Evolutionary conservation across 1,140 invertebrate genomes (phyloP), one percentile per base, ranked within the genome.

Genomic region (Hylyphantes graminicola): DNA sequence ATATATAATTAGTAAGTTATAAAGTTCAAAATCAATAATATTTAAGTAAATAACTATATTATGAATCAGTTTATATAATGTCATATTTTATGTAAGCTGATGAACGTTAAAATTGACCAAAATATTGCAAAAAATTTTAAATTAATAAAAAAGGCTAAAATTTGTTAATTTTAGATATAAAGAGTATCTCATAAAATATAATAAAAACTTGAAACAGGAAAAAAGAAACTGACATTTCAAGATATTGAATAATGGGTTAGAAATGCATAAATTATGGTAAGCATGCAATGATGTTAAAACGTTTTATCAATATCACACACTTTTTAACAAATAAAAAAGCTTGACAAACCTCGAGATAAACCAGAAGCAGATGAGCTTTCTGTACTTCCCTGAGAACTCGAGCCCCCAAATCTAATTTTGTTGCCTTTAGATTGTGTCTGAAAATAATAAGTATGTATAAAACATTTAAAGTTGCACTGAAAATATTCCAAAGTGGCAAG

Each of bases 381-480:
- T 75, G 92, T 91, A 86, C 92, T 93, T 35, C 92, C 92, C 87
- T 93, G 92, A 5, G 92, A 93, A 19, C 92, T 93, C 93, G 92
- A 86, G 67, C 55, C 17, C 74, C 70, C 78, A 63, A 85, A 78
- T n/a, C 75, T 21, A 72, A 67, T 85, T 63, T 77, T 77, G 72
- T 76, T 76, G 21, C 64, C 67, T 63, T 85, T 85, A 21, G 74
- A 85, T 19, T 77, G 82, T 17, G 70, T 74, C 80, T 83, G 19
- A 17, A 83, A 67, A 51, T 15, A 6, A 7, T 59, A 19, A 19
- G 50, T 68, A 15, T 35, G n/a, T n/a, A 68, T 21, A 68, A 50
- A 68, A 21, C 13, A 50, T 68, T 50, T 7, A 68, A 68, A 50
- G 12, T 61, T 35, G 35, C 35, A 35, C 35, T 19, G 21, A 19